Conservation (phyloP, 2,113 vertebrate species). For the Neolamprologus hecqui region DNA sequence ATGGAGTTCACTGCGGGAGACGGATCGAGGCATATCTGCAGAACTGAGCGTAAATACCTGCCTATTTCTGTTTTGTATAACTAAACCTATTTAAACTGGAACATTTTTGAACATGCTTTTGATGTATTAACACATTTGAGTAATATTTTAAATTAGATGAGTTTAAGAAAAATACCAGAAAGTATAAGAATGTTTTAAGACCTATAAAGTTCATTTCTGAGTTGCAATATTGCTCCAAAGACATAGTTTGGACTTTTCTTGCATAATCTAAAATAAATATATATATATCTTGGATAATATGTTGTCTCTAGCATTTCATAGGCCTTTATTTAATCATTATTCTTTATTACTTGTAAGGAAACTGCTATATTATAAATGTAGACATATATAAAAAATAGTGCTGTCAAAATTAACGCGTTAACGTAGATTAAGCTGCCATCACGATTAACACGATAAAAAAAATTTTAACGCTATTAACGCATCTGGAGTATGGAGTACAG, state of each 20-base stretch:
- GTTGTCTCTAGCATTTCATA: background rate
- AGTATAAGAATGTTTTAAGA: background rate
- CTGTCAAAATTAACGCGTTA: background rate
- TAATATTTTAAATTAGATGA: background rate
- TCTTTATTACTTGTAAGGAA: background rate
- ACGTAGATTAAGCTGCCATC: background rate
- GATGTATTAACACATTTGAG: background rate
- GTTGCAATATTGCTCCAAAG: background rate
- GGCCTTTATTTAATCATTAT: background rate
- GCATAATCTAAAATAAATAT: background rate
- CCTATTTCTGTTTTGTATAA: background rate
- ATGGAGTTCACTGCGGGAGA: constrained; percentile 96
- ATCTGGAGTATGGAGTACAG: background rate
- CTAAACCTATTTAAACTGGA: background rate
- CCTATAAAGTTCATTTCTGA: background rate
- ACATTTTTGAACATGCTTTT: background rate
- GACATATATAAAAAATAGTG: background rate
- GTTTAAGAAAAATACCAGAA: background rate
- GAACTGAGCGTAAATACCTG: constrained; percentile 79
- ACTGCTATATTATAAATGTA: background rate
- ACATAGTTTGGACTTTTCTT: background rate
- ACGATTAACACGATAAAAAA: background rate
- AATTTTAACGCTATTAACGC: rapidly evolving
- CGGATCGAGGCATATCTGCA: constrained; percentile 85
- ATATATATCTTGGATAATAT: background rate